Base-by-base conservation (phyloP, 30 jellyfish, hydroid and myxozoan species). In the Turritopsis rubra region DNA sequence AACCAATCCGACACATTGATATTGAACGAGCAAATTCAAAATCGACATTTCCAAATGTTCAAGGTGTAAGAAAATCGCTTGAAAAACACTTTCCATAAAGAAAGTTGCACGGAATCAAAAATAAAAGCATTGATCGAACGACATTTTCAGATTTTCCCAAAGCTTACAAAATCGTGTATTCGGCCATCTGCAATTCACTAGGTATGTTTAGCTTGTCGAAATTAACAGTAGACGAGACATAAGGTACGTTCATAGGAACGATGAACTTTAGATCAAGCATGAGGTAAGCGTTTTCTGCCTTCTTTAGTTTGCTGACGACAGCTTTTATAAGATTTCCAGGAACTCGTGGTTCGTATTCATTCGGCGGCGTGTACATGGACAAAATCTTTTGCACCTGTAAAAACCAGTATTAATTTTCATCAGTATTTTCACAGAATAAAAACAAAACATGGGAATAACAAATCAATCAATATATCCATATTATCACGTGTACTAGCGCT, bases 271-370 rank as follows among this genome's bases (percentile, higher is more conserved):
- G 81, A 79, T 88, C 90, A 84, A 80, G 76, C 98, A 92, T 92
- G 65, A 92, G 79, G 24, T 53, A 68, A 26, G 85, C 78, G 81
- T 92, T 85, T 75, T 92, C 98, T 52, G 80, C 85, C 83, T 88
- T 92, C 65, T 87, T 54, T 28, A 89, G 88, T 66, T 88, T 88
- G 66, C 90, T 86, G 16, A 88, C 93, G 71, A 92, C 98, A 1
- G 98, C 96, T 16, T 88, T 87, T 24, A 92, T 88, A 16, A 92
- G 92, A 29, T 84, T 92, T 75, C 85, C 72, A 19, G 98, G 98
- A 1, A 92, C 96, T 71, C 98, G 95, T 16, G 98, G 98, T 53
- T 92, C 98, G 72, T 84, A 92, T 66, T 92, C 98, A 84, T 89
- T 92, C 52, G 96, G 96, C 28, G 98, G 96, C 22, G 96, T 88